Percentiles rank a stretch among this genome's conserved stretches.
These are phyloP conservation scores for Poeciliopsis turneri DNA, from an alignment of 2,797 vertebrate genomes.

Conservation along the genomic window DNA sequence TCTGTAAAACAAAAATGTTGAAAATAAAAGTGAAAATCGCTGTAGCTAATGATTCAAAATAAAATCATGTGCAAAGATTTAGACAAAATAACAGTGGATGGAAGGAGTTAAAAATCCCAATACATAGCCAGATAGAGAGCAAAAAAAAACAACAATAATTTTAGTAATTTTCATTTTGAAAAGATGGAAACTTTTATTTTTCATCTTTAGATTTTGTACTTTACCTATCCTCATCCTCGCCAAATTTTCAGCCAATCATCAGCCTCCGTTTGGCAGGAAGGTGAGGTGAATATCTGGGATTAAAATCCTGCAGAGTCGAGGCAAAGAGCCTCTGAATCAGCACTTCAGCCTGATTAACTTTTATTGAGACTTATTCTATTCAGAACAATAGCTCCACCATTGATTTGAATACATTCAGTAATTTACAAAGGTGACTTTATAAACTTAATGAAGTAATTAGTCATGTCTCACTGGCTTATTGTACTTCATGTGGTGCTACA, in stretches of 20 bases:
- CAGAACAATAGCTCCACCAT: not conserved
- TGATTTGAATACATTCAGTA: not conserved
- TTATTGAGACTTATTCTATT: slow-evolving; percentile 36
- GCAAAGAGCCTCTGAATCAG: slow-evolving; percentile 35
- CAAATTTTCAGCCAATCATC: slow-evolving; percentile 19
- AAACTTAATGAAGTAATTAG: not conserved
- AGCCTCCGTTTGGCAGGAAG: not conserved
- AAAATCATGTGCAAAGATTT: not conserved
- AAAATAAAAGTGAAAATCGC: not conserved
- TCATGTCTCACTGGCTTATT: not conserved
- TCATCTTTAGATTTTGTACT: not conserved
- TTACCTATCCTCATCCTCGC: not conserved
- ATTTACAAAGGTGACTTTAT: not conserved
- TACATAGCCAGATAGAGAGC: not conserved
- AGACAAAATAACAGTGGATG: not conserved
- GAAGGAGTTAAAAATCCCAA: not conserved
- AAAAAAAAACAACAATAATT: not conserved
- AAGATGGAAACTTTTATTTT: not conserved
- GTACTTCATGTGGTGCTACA: not conserved
- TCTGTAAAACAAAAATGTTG: no score
- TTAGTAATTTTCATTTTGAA: not conserved
- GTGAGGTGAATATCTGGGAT: slow-evolving; percentile 44
- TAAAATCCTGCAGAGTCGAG: slow-evolving; percentile 22
- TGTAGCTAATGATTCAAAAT: not conserved
- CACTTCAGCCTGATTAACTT: slow-evolving; percentile 39